phyloP scores from a whole-genome alignment of 2,797 vertebrate genomes.

The Gymnodraco acuticeps region DNA sequence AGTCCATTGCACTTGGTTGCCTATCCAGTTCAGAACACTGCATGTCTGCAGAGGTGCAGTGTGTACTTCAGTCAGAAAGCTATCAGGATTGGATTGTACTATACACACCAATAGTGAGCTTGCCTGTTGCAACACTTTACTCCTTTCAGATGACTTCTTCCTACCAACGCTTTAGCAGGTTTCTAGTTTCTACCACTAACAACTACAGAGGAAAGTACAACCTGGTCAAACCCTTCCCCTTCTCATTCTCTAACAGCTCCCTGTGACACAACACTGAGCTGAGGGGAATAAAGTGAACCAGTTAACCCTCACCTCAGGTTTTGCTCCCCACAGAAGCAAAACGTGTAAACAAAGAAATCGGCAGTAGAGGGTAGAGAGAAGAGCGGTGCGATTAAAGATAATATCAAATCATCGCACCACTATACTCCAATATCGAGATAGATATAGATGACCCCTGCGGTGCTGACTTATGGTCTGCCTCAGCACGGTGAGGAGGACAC shows the following conservation, averaged over 20 bases:
- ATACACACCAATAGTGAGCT: not conserved
- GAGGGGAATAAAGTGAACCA: conserved; percentile 36
- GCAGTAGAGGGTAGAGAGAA: conserved; percentile 32
- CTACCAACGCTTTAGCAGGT: not conserved
- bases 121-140: not conserved
- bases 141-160: conserved; percentile 1
- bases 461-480: conserved; percentile 49
- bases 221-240: conserved; percentile 15
- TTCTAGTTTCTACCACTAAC: conserved; percentile 9
- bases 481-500: conserved; percentile 94
- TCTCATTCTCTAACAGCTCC: conserved; percentile 2
- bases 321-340: conserved; percentile 41
- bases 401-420: conserved; percentile 50
- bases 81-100: not conserved
- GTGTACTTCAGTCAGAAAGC: not conserved
- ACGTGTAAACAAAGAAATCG: conserved; percentile 21
- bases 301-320: conserved; percentile 21
- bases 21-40: not conserved
- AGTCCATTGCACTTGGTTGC: not conserved
- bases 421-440: conserved; percentile 42
- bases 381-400: conserved; percentile 31
- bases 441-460: conserved; percentile 21
- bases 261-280: conserved; percentile 19
- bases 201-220: conserved; percentile 26
- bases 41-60: conserved; percentile 10